phyloP scores from a whole-genome alignment of 2,888 invertebrate species.

The Dusona sp. region DNA sequence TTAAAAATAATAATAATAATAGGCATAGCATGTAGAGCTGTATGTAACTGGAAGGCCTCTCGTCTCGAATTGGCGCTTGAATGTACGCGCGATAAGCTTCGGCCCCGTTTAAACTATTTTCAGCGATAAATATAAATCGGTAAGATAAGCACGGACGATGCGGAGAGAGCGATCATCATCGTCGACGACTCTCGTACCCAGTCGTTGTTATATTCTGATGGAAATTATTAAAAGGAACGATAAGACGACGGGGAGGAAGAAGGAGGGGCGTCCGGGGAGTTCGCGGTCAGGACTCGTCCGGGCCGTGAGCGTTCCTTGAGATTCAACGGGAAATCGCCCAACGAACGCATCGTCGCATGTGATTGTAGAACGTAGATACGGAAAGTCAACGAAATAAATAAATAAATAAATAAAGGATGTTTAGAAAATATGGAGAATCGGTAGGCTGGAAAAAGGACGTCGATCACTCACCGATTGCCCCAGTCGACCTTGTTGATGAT shows the following conservation, averaged over 20 bases:
- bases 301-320: constrained; percentile 27
- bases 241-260: neutral
- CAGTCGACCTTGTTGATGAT: constrained; percentile 97
- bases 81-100: constrained; percentile 1
- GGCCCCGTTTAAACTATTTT: neutral
- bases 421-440: too few species aligned
- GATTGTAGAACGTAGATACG: constrained; percentile 49
- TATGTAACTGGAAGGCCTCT: constrained; percentile 52
- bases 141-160: neutral
- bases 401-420: neutral
- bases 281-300: neutral
- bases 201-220: neutral
- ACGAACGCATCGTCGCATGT: constrained; percentile 50
- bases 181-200: neutral
- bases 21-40: neutral
- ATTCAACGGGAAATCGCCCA: neutral
- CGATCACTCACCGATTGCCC: constrained; percentile 94
- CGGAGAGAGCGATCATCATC: neutral
- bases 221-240: neutral
- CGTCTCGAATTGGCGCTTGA: constrained; percentile 61
- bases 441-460: neutral
- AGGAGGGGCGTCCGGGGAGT: neutral
- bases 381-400: constrained; percentile 63
- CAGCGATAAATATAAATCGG: constrained; percentile 1
- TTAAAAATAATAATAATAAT: neutral